Percentiles rank a stretch among this genome's conserved stretches.
Evolutionary conservation across 2,113 vertebrate species (phyloP).

Genomic region (Cyanoliseus patagonus): DNA sequence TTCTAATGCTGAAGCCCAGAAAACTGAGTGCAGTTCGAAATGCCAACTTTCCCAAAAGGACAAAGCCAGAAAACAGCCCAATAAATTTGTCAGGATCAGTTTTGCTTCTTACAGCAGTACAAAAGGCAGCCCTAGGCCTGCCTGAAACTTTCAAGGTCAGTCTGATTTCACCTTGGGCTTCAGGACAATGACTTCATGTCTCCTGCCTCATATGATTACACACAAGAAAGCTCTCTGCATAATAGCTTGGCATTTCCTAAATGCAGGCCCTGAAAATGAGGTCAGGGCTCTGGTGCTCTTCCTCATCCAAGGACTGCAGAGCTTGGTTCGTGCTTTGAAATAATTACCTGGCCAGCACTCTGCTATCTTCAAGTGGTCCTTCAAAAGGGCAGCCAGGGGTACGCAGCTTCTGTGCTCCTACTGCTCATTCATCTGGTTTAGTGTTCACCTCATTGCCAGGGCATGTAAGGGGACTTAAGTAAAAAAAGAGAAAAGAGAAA

Average conservation of each 20-base stretch:
- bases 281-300: neutral
- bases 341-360: neutral
- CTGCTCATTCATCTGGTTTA: neutral
- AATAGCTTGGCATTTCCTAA: conserved; percentile 22
- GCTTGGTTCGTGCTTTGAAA: neutral
- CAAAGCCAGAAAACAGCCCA: neutral
- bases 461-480: neutral
- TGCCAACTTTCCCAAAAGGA: neutral
- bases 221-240: conserved; percentile 7
- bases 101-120: neutral
- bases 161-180: conserved; percentile 24
- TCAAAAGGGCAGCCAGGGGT: neutral
- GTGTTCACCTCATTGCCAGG: neutral
- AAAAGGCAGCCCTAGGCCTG: neutral
- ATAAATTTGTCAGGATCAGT: neutral
- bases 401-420: neutral
- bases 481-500: neutral
- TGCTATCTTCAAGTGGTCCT: neutral
- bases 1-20: neutral
- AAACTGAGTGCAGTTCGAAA: neutral
- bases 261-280: neutral
- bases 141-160: neutral
- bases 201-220: neutral
- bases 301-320: conserved; percentile 17
- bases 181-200: conserved; percentile 24